A percentile compares a stretch with the other conserved stretches of the same genome.
phyloP scores from a whole-genome alignment of 35 echinoderm and acorn worm species.

The Ophioderma brevispina region DNA sequence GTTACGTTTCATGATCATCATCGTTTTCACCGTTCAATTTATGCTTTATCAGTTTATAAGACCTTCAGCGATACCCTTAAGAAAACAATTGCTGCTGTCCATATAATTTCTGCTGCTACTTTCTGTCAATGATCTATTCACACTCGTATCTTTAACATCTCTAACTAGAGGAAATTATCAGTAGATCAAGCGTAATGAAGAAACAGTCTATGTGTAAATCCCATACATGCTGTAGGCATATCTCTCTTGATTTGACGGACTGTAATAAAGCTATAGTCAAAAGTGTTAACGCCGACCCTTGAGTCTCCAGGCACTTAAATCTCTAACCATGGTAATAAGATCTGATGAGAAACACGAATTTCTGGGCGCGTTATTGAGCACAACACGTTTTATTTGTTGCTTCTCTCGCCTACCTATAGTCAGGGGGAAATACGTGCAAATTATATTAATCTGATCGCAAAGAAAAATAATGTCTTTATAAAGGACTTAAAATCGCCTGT shows the following conservation, averaged over 20 bases:
- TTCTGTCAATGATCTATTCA: not conserved
- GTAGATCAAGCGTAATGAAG: not conserved
- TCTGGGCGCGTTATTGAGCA: not conserved
- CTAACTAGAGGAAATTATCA: not conserved
- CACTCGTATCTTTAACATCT: not conserved
- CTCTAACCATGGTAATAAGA: slow-evolving; percentile 1
- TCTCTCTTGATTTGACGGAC: not conserved
- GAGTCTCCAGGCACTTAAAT: not conserved
- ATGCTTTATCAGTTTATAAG: no score
- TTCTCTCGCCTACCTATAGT: slow-evolving; percentile 7
- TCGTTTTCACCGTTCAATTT: no score
- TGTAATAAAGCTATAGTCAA: not conserved
- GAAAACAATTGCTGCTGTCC: no score
- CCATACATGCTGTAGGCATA: not conserved
- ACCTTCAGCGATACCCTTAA: no score
- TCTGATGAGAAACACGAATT: slow-evolving; percentile 10
- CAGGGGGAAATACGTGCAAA: slow-evolving; percentile 12
- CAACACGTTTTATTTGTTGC: slow-evolving; percentile 4
- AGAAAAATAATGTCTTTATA: not conserved
- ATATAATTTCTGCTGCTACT: not conserved
- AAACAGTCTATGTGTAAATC: not conserved
- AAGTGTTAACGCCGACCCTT: not conserved
- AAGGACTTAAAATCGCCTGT: not conserved
- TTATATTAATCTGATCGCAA: slow-evolving; percentile 7
- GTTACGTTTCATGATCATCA: no score